Evolutionary conservation across 2,888 invertebrate species (phyloP).

Genomic region (Drosophila ustulata): DNA sequence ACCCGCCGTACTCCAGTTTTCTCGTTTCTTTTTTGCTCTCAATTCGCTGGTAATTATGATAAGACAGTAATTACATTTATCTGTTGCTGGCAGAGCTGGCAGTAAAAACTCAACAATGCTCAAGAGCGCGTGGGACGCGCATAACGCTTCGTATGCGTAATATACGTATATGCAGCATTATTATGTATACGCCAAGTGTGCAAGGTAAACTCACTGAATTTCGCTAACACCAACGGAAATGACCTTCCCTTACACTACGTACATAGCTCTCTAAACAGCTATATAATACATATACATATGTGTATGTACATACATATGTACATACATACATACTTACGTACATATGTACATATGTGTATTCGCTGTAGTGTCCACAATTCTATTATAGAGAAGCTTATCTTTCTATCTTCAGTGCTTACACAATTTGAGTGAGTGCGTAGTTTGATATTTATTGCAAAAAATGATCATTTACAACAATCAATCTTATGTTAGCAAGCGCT

Average conservation of each 20-base stretch:
- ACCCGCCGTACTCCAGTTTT: constrained; percentile 30
- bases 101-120: constrained; percentile 36
- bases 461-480: constrained; percentile 46
- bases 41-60: constrained; percentile 75
- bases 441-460: constrained; percentile 30
- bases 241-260: constrained; percentile 6
- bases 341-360: not conserved
- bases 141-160: constrained; percentile 69
- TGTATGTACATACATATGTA: not conserved
- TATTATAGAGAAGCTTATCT: constrained; percentile 11
- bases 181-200: constrained; percentile 59
- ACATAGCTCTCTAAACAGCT: not conserved
- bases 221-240: constrained; percentile 15
- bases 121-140: constrained; percentile 42
- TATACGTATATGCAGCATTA: constrained; percentile 48
- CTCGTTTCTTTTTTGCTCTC: constrained; percentile 34
- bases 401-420: constrained; percentile 18
- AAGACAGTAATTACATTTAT: constrained; percentile 80
- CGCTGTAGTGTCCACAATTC: constrained; percentile 6
- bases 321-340: not conserved
- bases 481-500: constrained; percentile 32
- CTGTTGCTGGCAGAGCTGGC: constrained; percentile 65
- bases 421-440: constrained; percentile 29
- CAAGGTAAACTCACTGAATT: constrained; percentile 57
- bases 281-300: not conserved